Conservation (phyloP, 2,888 invertebrate species). For the Dasysyrphus albostriatus region DNA sequence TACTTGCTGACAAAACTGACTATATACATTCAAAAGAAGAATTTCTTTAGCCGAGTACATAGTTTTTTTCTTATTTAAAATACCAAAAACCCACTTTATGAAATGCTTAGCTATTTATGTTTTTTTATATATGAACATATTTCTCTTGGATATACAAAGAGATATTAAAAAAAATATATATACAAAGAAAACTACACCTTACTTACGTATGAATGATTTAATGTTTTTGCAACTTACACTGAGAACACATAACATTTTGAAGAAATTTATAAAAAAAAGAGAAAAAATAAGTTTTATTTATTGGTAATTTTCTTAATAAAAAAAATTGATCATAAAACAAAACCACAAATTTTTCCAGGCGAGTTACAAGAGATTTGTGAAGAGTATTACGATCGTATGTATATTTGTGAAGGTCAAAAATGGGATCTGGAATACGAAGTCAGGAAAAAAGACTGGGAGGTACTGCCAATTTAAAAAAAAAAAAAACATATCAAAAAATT, state of each 20-base stretch:
- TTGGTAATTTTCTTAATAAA: constrained; percentile 23
- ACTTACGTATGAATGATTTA: constrained; percentile 68
- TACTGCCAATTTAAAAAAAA: constrained; percentile 86
- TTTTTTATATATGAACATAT: constrained; percentile 19
- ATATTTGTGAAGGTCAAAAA: constrained; percentile 99
- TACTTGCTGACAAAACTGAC: constrained; percentile 47
- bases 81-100: constrained; percentile 49
- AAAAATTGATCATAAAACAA: constrained; percentile 66
- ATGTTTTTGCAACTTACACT: constrained; percentile 75
- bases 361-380: constrained; percentile 96
- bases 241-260: constrained; percentile 75
- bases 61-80: constrained; percentile 27
- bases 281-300: constrained; percentile 31
- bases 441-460: constrained; percentile 99
- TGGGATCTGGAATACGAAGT: constrained; percentile 99
- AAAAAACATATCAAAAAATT: constrained; percentile 56
- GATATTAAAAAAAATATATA: neutral
- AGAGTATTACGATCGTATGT: constrained; percentile 98
- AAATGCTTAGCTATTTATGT: constrained; percentile 64
- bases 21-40: constrained; percentile 27
- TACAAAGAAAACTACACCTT: constrained; percentile 47
- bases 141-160: constrained; percentile 37
- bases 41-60: constrained; percentile 19
- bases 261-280: constrained; percentile 62
- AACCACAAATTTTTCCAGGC: constrained; percentile 81